phyloP scores from a whole-genome alignment of 2,888 invertebrate genomes.

The Calameuta pallipes region DNA sequence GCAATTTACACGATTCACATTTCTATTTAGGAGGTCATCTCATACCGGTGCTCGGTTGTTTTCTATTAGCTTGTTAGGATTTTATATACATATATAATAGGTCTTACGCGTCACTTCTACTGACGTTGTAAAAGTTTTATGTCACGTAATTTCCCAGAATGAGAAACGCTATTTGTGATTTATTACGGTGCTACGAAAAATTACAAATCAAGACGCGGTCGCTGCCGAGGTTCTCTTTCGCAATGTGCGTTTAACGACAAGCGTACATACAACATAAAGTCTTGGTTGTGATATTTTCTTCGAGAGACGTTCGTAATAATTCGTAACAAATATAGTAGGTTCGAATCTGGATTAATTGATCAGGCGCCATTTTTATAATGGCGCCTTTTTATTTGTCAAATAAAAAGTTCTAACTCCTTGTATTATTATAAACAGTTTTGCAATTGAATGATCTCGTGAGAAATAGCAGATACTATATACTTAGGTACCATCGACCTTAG shows the following conservation, averaged over 20 bases:
- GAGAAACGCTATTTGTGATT: too few relatives aligned
- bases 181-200: too few relatives aligned
- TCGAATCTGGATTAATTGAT: not conserved
- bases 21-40: not conserved
- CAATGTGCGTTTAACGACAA: not conserved
- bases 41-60: not conserved
- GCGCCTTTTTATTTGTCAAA: not conserved
- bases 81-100: not conserved
- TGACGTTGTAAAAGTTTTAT: not conserved
- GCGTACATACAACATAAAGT: not conserved
- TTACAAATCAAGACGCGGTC: too few relatives aligned
- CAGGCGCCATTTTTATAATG: not conserved
- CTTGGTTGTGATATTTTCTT: too few relatives aligned
- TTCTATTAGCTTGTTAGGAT: not conserved
- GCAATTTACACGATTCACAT: not conserved
- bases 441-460: not conserved
- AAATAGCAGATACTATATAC: not conserved
- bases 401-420: not conserved
- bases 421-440: not conserved
- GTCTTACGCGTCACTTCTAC: not conserved
- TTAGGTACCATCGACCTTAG: not conserved
- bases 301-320: too few relatives aligned
- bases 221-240: not conserved
- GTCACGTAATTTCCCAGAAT: not conserved
- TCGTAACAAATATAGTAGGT: not conserved